A percentile compares a stretch with the other conserved stretches of the same genome.
Conservation (phyloP, 2,797 vertebrate species). For the Poeciliopsis turneri region DNA sequence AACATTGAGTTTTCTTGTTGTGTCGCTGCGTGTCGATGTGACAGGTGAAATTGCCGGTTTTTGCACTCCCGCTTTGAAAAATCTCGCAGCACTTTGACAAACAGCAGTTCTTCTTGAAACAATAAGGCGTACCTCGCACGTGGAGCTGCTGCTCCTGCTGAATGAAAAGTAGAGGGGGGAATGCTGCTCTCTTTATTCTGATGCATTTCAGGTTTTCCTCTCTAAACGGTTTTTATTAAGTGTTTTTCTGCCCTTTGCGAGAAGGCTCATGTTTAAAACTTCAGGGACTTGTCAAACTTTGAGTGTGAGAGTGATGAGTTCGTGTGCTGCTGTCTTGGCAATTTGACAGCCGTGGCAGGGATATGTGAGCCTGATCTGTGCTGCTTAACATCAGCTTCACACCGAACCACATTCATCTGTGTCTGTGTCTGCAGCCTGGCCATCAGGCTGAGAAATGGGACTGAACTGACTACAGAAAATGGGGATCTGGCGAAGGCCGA, state of each 20-base stretch:
- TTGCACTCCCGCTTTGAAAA: conserved; percentile 16
- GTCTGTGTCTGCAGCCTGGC: conserved; percentile 25
- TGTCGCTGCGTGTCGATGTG: conserved; percentile 33
- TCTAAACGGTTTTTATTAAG: neutral
- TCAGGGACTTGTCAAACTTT: neutral
- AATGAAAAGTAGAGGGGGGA: conserved; percentile 5
- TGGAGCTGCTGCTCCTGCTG: conserved; percentile 20
- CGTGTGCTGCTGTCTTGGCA: conserved; percentile 17
- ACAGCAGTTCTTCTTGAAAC: conserved; percentile 38
- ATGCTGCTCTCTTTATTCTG: conserved; percentile 14
- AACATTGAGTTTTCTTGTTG: conserved; percentile 33
- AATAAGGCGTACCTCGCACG: conserved; percentile 40
- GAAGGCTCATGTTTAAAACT: conserved; percentile 17
- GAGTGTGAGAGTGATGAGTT: conserved; percentile 25
- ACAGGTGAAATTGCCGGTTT: conserved; percentile 43
- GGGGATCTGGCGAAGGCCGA: conserved; percentile 19
- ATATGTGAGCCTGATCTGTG: conserved; percentile 21
- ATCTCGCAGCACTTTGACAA: conserved; percentile 41
- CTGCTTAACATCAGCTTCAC: conserved; percentile 17
- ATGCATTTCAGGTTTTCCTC: conserved; percentile 15
- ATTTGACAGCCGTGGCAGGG: conserved; percentile 31
- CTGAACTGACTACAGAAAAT: conserved; percentile 32
- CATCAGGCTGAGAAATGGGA: conserved; percentile 31
- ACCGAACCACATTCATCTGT: conserved; percentile 33
- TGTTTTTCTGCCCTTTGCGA: conserved; percentile 1